These are phyloP conservation scores for Tetragnatha montana DNA, from an alignment of 2,888 invertebrate species.

Conservation along the genomic window DNA sequence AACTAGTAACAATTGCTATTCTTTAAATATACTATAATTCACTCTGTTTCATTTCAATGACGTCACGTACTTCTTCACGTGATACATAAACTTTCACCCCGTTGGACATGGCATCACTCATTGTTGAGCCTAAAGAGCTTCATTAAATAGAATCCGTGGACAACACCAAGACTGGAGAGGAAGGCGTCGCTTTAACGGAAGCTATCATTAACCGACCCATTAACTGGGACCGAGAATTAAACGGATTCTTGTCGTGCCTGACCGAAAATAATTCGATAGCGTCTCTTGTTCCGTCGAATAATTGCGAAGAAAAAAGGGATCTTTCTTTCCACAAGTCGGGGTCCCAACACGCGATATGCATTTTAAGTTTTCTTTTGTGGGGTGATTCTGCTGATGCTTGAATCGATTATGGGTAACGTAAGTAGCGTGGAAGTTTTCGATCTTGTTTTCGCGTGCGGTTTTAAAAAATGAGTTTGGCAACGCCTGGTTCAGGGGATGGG, in stretches of 20 bases:
- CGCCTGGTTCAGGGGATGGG: background rate
- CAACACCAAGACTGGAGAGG: slow-evolving; percentile 10
- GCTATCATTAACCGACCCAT: slow-evolving; percentile 22
- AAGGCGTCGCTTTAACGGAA: slow-evolving; percentile 43
- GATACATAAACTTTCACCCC: slow-evolving; percentile 4
- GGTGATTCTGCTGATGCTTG: background rate
- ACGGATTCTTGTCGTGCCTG: slow-evolving; percentile 8
- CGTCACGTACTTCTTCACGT: background rate
- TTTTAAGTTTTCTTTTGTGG: background rate
- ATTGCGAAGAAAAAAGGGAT: background rate
- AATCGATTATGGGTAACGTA: background rate
- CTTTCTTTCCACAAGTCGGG: background rate
- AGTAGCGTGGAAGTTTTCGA: background rate
- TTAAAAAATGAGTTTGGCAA: background rate
- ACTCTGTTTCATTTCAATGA: background rate
- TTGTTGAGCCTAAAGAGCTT: slow-evolving; percentile 14
- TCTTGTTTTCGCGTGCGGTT: background rate
- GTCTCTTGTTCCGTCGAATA: background rate
- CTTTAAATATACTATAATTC: too few species aligned
- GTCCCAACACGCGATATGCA: background rate
- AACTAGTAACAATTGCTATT: too few species aligned
- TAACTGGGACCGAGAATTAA: slow-evolving; percentile 4
- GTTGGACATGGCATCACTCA: background rate
- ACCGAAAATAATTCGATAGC: slow-evolving; percentile 2
- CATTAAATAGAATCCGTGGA: slow-evolving; percentile 24